phyloP scores from a whole-genome alignment of 2,113 vertebrate genomes.

The Coregonus clupeaformis region DNA sequence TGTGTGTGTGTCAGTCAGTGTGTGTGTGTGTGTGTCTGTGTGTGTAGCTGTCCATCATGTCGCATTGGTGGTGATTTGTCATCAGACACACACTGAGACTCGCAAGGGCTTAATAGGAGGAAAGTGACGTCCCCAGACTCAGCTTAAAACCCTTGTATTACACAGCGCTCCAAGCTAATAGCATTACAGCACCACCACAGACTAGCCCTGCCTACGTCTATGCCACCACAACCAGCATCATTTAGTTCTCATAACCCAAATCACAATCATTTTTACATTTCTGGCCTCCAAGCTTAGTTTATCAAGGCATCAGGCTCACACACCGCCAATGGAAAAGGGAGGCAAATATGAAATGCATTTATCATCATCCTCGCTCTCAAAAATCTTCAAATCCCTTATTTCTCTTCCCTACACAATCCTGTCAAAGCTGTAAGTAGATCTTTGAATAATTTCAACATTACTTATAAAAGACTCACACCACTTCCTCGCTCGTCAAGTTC shows the following conservation, averaged over 20 bases:
- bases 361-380: slow-evolving; percentile 24
- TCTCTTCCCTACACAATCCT: slow-evolving; percentile 2
- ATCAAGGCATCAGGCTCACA: slow-evolving; percentile 12
- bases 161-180: slow-evolving; percentile 47
- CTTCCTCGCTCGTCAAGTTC: neutral
- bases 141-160: slow-evolving; percentile 57
- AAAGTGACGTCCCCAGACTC: slow-evolving; percentile 51
- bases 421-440: slow-evolving; percentile 8
- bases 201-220: neutral
- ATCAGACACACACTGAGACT: slow-evolving; percentile 29
- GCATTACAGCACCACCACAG: slow-evolving; percentile 44
- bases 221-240: neutral
- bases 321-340: slow-evolving; percentile 1
- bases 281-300: slow-evolving; percentile 12
- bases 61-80: slow-evolving; percentile 37
- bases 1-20: neutral
- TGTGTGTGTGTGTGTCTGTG: neutral
- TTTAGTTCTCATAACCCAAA: neutral
- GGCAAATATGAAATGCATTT: slow-evolving; percentile 32
- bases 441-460: slow-evolving; percentile 26
- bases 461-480: slow-evolving; percentile 1
- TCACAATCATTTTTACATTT: neutral
- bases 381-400: slow-evolving; percentile 34
- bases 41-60: slow-evolving; percentile 20
- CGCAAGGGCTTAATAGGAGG: slow-evolving; percentile 48